Percentiles rank a stretch among this genome's conserved stretches.
Conservation (phyloP, 2,888 invertebrate species). For the Drosophila neonasuta region DNA sequence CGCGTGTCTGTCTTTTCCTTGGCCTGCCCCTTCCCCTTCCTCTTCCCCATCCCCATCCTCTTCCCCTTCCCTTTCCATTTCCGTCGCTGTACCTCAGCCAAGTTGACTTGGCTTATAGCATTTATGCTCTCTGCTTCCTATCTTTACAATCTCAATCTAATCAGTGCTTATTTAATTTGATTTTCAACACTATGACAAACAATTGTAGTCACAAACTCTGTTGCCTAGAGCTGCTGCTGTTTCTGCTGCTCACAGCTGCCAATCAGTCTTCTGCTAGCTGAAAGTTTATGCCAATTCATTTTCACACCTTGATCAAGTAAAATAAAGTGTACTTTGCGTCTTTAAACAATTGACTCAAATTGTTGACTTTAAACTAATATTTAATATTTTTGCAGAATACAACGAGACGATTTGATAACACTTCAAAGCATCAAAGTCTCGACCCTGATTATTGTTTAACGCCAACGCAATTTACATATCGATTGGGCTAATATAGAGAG, state of each 20-base stretch:
- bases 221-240: conserved; percentile 12
- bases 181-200: conserved; percentile 65
- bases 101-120: conserved; percentile 39
- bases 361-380: conserved; percentile 4
- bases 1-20: conserved; percentile 48
- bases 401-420: conserved; percentile 1
- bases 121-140: conserved; percentile 47
- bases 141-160: conserved; percentile 70
- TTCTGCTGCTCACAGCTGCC: conserved; percentile 24
- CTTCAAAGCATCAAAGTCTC: conserved; percentile 14
- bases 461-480: conserved; percentile 22
- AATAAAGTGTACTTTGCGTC: not conserved
- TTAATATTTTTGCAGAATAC: not conserved
- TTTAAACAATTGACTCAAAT: not conserved
- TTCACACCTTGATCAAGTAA: conserved; percentile 8
- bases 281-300: conserved; percentile 37
- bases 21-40: not conserved
- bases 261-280: conserved; percentile 34
- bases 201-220: conserved; percentile 42
- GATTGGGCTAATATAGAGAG: conserved; percentile 17
- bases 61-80: conserved; percentile 4
- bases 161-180: conserved; percentile 75
- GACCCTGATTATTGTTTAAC: conserved; percentile 13
- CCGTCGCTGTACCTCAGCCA: conserved; percentile 1
- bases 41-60: not conserved